Base-by-base conservation (phyloP, 1,140 invertebrate species). In the Scaptodrosophila lebanonensis region DNA sequence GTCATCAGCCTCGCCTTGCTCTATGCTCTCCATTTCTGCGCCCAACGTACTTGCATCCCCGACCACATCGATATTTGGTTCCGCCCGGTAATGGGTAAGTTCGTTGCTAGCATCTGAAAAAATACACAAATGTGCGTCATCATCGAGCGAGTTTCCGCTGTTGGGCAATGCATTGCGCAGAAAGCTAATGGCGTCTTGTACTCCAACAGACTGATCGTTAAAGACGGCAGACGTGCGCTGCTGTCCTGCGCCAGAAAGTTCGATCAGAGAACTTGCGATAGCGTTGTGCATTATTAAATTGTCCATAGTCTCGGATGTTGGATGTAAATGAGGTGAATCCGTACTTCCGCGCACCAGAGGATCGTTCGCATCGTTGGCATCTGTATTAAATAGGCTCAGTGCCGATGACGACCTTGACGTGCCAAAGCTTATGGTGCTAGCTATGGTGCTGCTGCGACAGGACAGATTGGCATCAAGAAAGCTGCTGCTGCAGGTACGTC, bases 201-300 rank as follows among this genome's bases (percentile, higher is more conserved):
- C 53, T 16, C 36, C 52, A 9, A 44, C 18, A 2, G 50, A 59
- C 0, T 43, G 56, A n/a, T 66, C 57, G 22, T 61, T 61, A 3
- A 69, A 66, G 1, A 61, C 6, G 0, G 32, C 57, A 25, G 16
- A 22, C 30, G 9, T 9, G 39, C 13, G 20, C 20, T 13, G 20
- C 22, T n/a, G 45, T 22, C 25, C 61, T 13, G 52, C 17, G 2
- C 62, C 54, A n/a, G 70, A 64, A 1, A 77, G 36, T 18, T 72
- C 73, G 15, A 79, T 64, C 22, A 77, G 51, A 0, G 73, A 53
- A 11, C 59, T 51, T 1, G 50, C 66, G 4, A 71, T 66, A 4
- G 63, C 58, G 8, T 25, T 3, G 22, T 3, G 22, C 22, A 25
- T 25, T n/a, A n/a, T n/a, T 25, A 25, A 25, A 25, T 25, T 8